Conservation (phyloP, 2,797 vertebrate species). For the Tenualosa thibaudeaui region DNA sequence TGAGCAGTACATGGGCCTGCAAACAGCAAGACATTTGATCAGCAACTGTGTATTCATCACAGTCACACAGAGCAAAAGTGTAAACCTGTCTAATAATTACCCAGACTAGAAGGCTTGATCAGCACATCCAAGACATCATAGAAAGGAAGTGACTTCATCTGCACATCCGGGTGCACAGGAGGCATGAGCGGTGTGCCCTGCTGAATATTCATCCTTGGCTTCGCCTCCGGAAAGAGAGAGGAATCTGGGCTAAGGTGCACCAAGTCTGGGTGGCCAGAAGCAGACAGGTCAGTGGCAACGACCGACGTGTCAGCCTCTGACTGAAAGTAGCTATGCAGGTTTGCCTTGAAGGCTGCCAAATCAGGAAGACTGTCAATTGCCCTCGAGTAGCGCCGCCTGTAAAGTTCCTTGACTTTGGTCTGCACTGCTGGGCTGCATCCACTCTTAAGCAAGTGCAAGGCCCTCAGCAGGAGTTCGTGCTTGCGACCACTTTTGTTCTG, state of each 20-base stretch:
- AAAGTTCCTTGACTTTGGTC: slow-evolving; percentile 83
- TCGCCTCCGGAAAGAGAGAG: slow-evolving; percentile 74
- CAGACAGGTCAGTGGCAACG: slow-evolving; percentile 70
- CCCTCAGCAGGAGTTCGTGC: slow-evolving; percentile 86
- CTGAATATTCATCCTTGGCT: slow-evolving; percentile 89
- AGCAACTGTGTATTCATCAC: background rate
- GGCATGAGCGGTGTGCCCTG: slow-evolving; percentile 84
- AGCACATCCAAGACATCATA: slow-evolving; percentile 95
- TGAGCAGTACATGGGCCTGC: slow-evolving; percentile 88
- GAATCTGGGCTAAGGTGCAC: slow-evolving; percentile 70
- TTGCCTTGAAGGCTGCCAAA: slow-evolving; percentile 70
- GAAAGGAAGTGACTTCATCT: slow-evolving; percentile 91
- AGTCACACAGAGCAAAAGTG: background rate
- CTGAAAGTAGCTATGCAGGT: slow-evolving; percentile 57
- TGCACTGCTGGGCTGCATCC: slow-evolving; percentile 85
- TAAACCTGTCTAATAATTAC: slow-evolving; percentile 69
- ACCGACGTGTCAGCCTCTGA: slow-evolving; percentile 69
- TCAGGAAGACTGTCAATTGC: slow-evolving; percentile 77
- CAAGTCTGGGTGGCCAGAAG: slow-evolving; percentile 68
- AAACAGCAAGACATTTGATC: slow-evolving; percentile 16
- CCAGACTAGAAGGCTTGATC: slow-evolving; percentile 95
- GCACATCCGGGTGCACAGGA: slow-evolving; percentile 96
- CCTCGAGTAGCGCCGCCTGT: slow-evolving; percentile 77
- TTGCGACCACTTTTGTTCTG: slow-evolving; percentile 86
- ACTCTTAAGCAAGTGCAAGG: slow-evolving; percentile 81